Base-by-base conservation (phyloP, 2,888 invertebrate species). In the Caenorhabditis wallacei region DNA sequence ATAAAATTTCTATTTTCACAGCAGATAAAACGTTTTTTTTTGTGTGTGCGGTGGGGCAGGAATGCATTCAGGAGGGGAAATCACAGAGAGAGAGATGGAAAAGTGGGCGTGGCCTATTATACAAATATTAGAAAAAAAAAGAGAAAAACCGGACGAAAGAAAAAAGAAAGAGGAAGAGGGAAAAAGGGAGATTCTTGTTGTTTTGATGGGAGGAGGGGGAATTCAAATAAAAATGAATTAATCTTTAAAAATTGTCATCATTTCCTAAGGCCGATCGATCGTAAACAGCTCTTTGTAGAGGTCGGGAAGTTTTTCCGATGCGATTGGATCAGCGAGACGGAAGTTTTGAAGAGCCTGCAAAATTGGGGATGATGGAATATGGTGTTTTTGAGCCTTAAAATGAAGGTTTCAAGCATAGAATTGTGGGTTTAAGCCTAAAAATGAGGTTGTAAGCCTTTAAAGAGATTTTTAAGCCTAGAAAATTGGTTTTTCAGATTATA, bases 271-370 rank as follows among this genome's bases (percentile, higher is more conserved):
- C 22, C 80, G 78, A 53, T 87, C 88, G 22, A 76, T 78, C 16
- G 88, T 84, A 81, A 90, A 90, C 8, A 90, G 75, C 70, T 90
- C 90, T 43, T 86, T 87, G 87, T 90, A 90, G 24, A 90, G 85
- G 5, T 87, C 84, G 2, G 90, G 89, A 30, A 90, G 80, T 18
- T 69, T 61, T n/a, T 82, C 69, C 10, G 78, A 75, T 16, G 80
- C 78, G 0, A 57, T 35, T 11, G 82, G 82, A 48, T 82, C 80
- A 20, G 80, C 54, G 5, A 68, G 54, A 8, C 85, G 85, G 82
- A 86, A 82, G 51, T 51, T 74, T 40, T 68, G 72, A 2, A 82
- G 71, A 37, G 81, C 71, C 79, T 83, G 74, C 10, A 80, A 59
- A 1, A 46, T n/a, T 26, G 30, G 30, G 8, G 8, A 30, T 30